Evolutionary conservation across 2,113 vertebrate species (phyloP), one percentile per base, ranked within the genome.

Genomic region (Prinia subflava): DNA sequence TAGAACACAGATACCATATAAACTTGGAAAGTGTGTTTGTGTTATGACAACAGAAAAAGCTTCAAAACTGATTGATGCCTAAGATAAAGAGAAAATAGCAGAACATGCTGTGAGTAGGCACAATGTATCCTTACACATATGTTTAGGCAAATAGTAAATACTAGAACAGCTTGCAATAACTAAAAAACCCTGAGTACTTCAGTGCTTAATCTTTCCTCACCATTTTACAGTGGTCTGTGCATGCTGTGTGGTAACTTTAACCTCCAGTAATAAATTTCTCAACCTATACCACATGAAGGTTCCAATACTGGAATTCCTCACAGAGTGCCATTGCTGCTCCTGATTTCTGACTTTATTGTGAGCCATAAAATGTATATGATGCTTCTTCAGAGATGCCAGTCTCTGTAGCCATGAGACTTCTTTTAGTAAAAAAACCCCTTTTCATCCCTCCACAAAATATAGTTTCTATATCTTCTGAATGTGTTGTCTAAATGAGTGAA

Each of bases 31-130:
- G 2, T 31, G 15, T 83, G 20, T 70, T 65, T 62, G 3, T 24
- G 28, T 78, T 75, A 50, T 30, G 28, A 84, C 10, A 87, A 83
- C 92, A 20, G 7, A 57, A 81, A 80, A 85, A 70, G 0, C 11
- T 55, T 83, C 47, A 39, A 76, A 76, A 11, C 4, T 73, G 74
- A 79, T 57, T 60, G 49, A 87, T 76, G 35, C 1, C 2, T 23
- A 64, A 78, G 14, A 68, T 49, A 73, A 8, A 82, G 20, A 79
- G 15, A 75, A 95, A 89, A 75, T 41, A 63, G 22, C 24, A 79
- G 44, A 92, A 82, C 41, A 82, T 91, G 10, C n/a, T 89, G 57
- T 79, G 87, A 91, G 70, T 91, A 80, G 87, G 67, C 78, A 89
- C 4, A 39, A 71, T 67, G 11, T 76, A 19, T 73, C 16, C 10